Percentiles rank a stretch among this genome's conserved stretches.
phyloP scores from a whole-genome alignment of 2,888 invertebrate genomes.

The Callinectes sapidus region DNA sequence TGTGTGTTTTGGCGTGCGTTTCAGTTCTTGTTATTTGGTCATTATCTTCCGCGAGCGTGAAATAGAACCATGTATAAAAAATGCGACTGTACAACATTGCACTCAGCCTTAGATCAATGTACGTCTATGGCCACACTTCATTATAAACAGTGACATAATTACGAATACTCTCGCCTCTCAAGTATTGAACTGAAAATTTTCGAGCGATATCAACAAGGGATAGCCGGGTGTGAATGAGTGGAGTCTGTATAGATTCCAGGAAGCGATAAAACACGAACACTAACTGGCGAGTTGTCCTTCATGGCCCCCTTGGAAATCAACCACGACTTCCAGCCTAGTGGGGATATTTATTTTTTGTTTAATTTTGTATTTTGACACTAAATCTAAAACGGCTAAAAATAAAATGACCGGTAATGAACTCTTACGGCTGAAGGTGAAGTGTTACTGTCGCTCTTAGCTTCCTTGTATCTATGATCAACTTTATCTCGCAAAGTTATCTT shows the following conservation, averaged over 20 bases:
- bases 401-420: neutral
- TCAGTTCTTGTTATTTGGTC: neutral
- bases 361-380: neutral
- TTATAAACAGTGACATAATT: neutral
- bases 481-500: neutral
- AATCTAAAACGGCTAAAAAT: neutral
- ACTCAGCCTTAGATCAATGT: neutral
- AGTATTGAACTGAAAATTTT: neutral
- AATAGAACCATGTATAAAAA: neutral
- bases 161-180: neutral
- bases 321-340: neutral
- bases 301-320: neutral
- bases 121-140: neutral
- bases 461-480: neutral
- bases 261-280: neutral
- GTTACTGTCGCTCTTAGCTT: neutral
- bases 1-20: neutral
- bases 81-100: neutral
- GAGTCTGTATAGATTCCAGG: neutral
- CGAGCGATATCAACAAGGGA: neutral
- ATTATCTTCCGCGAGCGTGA: neutral
- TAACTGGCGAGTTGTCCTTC: neutral
- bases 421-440: neutral
- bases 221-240: neutral
- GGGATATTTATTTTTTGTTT: neutral